Evolutionary conservation across 2,113 vertebrate genomes (phyloP), one percentile per base, ranked within the genome.

Genomic region (Notarius quadriscutis): DNA sequence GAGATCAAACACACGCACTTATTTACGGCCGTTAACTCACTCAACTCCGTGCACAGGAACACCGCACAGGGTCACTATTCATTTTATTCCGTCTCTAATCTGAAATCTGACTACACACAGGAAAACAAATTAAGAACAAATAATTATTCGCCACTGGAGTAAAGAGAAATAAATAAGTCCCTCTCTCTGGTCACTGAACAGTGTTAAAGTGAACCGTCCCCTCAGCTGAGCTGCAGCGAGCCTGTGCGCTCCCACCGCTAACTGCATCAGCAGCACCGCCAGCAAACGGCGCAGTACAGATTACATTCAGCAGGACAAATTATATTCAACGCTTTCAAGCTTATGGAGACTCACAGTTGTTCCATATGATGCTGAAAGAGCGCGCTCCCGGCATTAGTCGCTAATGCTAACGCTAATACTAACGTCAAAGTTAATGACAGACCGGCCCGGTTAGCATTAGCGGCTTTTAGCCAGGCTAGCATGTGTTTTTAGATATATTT

Each of bases 391-490:
- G 67, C 10, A 57, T 84, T 84, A 84, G 69, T 69, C 48, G 7
- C 53, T 80, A 8, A 30, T 18, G 77, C 77, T 80, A 69, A 48
- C 25, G 72, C 69, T 72, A 48, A 41, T 1, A 11, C 48, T 25
- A 78, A 78, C 55, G 55, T 81, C 79, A 60, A 62, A 81, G 30
- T 60, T 81, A 81, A 22, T 62, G 57, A 81, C 79, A 81, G 20
- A 81, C 79, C 55, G 57, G 79, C 57, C 57, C 20, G 5, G 51
- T 57, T 84, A 71, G 83, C 83, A 27, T 41, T 84, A 72, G 83
- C 67, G 6, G 12, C 8, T 22, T 34, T 57, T 3, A 22, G 53
- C 51, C 3, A 27, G 2, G 78, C 55, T 50, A 25, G 25, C 22
- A 14, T 48, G 3, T 60, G 7, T 12, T 18, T 69, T 17, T 63